Percentiles rank a stretch among this genome's conserved stretches.
Conservation (phyloP, 2,888 invertebrate species). For the Lithodes maja region DNA sequence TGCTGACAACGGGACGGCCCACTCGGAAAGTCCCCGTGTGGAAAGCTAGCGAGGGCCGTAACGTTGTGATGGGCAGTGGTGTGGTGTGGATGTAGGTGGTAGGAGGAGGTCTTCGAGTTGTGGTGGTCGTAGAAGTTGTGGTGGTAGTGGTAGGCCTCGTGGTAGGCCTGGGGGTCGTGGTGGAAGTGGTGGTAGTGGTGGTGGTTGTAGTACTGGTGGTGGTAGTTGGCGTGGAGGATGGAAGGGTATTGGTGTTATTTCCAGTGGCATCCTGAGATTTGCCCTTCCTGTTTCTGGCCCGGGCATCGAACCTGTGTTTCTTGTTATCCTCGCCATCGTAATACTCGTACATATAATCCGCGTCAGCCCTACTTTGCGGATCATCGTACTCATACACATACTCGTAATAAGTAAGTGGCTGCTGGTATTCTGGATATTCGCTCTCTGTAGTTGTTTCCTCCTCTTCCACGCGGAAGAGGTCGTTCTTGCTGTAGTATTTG, state of each 20-base stretch:
- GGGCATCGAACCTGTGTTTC: conserved; percentile 18
- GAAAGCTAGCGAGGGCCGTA: conserved; percentile 40
- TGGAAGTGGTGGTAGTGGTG: conserved; percentile 42
- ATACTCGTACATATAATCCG: conserved; percentile 41
- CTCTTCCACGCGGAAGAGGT: conserved; percentile 47
- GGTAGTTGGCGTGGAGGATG: conserved; percentile 32
- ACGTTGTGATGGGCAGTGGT: conserved; percentile 41
- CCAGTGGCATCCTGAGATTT: conserved; percentile 35
- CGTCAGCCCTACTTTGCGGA: conserved; percentile 25
- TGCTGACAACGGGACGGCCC: conserved; percentile 62
- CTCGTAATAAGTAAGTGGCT: conserved; percentile 37
- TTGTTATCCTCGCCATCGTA: conserved; percentile 27
- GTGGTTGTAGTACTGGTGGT: not conserved
- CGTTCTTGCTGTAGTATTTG: conserved; percentile 66
- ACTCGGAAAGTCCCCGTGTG: conserved; percentile 42
- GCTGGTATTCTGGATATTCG: conserved; percentile 45
- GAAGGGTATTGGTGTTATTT: conserved; percentile 3
- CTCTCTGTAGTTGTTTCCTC: conserved; percentile 17
- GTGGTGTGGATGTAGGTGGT: conserved; percentile 12
- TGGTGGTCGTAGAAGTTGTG: conserved; percentile 29
- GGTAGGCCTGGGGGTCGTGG: conserved; percentile 40
- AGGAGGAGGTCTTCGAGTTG: conserved; percentile 28
- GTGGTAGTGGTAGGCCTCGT: conserved; percentile 32
- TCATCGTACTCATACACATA: conserved; percentile 58
- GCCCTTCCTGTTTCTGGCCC: conserved; percentile 33